Evolutionary conservation across 2,113 vertebrate genomes (phyloP), one percentile per base, ranked within the genome.

Genomic region (Boleophthalmus pectinirostris): DNA sequence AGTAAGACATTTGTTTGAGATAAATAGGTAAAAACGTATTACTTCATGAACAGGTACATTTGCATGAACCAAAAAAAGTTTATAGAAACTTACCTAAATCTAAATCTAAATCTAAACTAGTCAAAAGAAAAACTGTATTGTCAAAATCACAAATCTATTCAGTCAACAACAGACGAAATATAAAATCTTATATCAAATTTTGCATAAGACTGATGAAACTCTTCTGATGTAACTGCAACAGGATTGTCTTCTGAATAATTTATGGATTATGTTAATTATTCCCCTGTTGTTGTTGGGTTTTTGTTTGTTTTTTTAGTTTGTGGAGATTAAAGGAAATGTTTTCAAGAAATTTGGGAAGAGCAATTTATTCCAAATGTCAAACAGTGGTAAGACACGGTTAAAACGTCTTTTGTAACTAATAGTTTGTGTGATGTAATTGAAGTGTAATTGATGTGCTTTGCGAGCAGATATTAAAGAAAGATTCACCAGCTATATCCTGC

Each of bases 311-410:
- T 60, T 20, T 92, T 92, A 99, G 98, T 99, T 99, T 51, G 97
- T 99, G 82, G 98, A 99, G 93, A 98, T 99, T 91, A 99, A 98
- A 94, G 97, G 96, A 90, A 99, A 96, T n/a, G 98, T 98, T 82
- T 99, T 99, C 90, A 99, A 99, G 93, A 99, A 98, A 90, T 98
- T 98, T 94, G 98, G 96, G 91, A 99, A 99, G 92, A 97, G 98
- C 88, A 99, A 99, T 86, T 94, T 99, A 66, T 99, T 99, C 89
- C 98, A 98, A 79, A 98, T 99, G 96, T 98, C 98, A 16, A 99
- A 99, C 77, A 99, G 97, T 0, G 97, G 98, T 99, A 93, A 63
- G 97, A 91, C 20, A 9, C 24, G 3, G 29, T 29, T 29, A 29
- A 29, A 61, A 14, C 14, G 6, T 0, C 24, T 60, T 51, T 20